Base-by-base conservation (phyloP, 2,888 invertebrate species). In the Electrophaes corylata region DNA sequence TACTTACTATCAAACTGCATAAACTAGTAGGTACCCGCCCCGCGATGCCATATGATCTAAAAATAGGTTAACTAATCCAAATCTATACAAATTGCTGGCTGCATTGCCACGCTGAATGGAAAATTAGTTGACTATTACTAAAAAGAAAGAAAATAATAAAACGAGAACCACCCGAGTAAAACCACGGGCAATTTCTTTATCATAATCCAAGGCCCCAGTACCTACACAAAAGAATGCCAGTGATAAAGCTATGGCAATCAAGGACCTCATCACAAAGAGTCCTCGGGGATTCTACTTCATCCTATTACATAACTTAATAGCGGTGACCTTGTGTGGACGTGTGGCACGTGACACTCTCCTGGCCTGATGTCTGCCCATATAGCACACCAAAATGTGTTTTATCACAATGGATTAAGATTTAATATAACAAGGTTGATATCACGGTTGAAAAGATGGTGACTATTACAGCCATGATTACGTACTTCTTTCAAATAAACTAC, bases 321-420 rank as follows among this genome's bases (percentile, higher is more conserved):
- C 49, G 12, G 35, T 59, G 67, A 64, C 69, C 71, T 72, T 67
- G 66, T 31, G 35, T 50, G 66, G 48, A 70, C 72, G 74, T 72
- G 69, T 66, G 66, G 53, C 37, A 65, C 73, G 73, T 73, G 72
- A 62, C 51, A 53, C 12, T 40, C 52, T 41, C 45, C 12, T 52
- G 41, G 19, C 29, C 35, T 35, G 49, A 58, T 62, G 43, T 61
- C 31, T 51, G 29, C 44, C 18, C 2, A 26, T 14, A 20, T 20
- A 10, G 8, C 14, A 37, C 16, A 12, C 14, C 11, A 29, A 48
- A 48, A 29, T 48, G 48, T 29, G 48, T 39, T 48, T 16, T 37
- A 37, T 37, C 16, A 16, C 37, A 16, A 37, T 37, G 1, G 10
- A 4, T 37, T 37, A 37, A 37, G 37, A 37, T 16, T 16, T 8